These are phyloP conservation scores for Actinemys pallida DNA, from an alignment of 2,113 vertebrate genomes.

Conservation along the genomic window DNA sequence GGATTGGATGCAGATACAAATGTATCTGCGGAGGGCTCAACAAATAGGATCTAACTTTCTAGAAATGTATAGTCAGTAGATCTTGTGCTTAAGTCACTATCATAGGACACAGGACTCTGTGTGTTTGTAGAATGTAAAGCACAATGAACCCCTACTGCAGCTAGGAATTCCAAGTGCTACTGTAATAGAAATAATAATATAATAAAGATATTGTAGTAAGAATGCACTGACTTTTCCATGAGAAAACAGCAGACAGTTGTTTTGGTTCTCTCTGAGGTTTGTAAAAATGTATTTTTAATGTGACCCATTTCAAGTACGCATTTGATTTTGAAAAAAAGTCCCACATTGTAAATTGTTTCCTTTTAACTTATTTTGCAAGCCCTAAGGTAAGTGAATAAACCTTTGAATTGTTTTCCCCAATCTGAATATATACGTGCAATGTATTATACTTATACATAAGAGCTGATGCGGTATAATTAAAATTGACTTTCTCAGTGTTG, in stretches of 20 bases:
- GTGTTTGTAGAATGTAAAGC: background rate
- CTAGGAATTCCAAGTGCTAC: background rate
- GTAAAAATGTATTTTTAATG: background rate
- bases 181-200: background rate
- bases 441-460: background rate
- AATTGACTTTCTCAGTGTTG: background rate
- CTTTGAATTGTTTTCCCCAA: background rate
- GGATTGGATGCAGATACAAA: too few species aligned
- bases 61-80: background rate
- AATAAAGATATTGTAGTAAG: background rate
- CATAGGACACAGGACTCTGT: background rate
- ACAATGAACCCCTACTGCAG: background rate
- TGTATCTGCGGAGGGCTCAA: too few species aligned
- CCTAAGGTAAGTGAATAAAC: rapidly evolving
- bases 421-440: rapidly evolving
- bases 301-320: background rate
- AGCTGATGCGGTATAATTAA: background rate
- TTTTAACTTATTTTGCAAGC: background rate
- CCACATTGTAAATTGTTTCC: rapidly evolving
- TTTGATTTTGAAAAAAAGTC: background rate
- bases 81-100: background rate
- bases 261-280: background rate
- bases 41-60: too few species aligned
- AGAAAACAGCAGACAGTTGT: background rate
- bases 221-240: background rate